Percentiles rank a stretch among this genome's conserved stretches.
These are phyloP conservation scores for Chrysopa pallens DNA, from an alignment of 1,140 invertebrate genomes.

Conservation along the genomic window DNA sequence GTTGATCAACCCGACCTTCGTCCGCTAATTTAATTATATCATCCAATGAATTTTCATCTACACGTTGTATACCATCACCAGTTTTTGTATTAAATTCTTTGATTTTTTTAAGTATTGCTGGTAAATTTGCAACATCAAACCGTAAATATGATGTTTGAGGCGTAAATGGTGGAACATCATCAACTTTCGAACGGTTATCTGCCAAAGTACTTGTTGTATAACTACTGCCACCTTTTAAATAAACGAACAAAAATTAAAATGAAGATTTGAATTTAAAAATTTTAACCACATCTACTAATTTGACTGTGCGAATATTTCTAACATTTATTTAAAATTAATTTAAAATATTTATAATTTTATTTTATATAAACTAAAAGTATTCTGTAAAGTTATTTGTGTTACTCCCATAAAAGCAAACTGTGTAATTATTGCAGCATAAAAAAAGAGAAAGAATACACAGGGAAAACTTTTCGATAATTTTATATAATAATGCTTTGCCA, in stretches of 20 bases:
- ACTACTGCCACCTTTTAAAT: background rate
- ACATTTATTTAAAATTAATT: too few species aligned
- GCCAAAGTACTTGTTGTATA: background rate
- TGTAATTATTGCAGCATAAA: too few species aligned
- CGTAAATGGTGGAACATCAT: conserved; percentile 12
- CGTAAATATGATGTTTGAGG: conserved; percentile 25
- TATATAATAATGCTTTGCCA: too few species aligned
- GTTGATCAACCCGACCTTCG: conserved; percentile 21
- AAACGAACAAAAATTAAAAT: background rate
- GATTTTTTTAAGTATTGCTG: conserved; percentile 35
- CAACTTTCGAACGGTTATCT: background rate
- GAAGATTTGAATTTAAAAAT: too few species aligned
- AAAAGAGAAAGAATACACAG: too few species aligned
- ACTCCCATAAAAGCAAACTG: too few species aligned
- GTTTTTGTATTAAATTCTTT: conserved; percentile 59
- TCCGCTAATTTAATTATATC: conserved; percentile 38
- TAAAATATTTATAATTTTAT: too few species aligned
- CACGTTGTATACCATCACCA: conserved; percentile 21
- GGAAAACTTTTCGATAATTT: too few species aligned
- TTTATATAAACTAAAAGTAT: too few species aligned
- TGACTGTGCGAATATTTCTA: too few species aligned
- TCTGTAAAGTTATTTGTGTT: too few species aligned
- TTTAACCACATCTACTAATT: too few species aligned
- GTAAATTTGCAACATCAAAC: conserved; percentile 24
- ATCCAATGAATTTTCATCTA: conserved; percentile 32